Conservation (phyloP, 2,113 vertebrate species). For the Perca fluviatilis region DNA sequence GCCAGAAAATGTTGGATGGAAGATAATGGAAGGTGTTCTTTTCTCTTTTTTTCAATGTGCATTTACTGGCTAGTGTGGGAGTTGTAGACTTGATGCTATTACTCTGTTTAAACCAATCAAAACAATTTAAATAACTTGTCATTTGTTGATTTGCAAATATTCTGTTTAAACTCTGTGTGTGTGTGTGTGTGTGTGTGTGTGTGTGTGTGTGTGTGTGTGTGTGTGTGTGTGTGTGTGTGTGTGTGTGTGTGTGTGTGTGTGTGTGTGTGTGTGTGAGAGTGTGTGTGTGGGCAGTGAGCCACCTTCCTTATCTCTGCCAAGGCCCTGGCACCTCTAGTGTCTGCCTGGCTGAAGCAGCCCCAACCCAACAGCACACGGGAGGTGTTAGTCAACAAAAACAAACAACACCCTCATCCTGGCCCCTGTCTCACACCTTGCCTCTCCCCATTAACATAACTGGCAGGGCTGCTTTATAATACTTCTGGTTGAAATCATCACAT, state of each 20-base stretch:
- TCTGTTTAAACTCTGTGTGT: constrained; percentile 17
- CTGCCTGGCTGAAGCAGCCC: constrained; percentile 56
- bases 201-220: background rate
- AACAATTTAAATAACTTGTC: constrained; percentile 14
- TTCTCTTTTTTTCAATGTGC: constrained; percentile 10
- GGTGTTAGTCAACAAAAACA: constrained; percentile 73
- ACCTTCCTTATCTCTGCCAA: constrained; percentile 56
- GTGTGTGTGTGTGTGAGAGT: background rate
- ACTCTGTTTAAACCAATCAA: constrained; percentile 26
- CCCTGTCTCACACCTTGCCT: constrained; percentile 61
- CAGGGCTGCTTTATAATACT: constrained; percentile 58
- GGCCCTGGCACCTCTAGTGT: constrained; percentile 53
- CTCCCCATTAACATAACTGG: constrained; percentile 67
- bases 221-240: background rate
- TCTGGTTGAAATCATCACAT: constrained; percentile 71
- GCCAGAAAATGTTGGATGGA: constrained; percentile 7
- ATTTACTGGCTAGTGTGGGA: constrained; percentile 20
- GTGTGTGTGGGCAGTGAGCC: constrained; percentile 38
- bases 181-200: constrained; percentile 27
- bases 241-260: no score
- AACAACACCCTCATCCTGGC: constrained; percentile 54
- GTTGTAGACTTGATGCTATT: background rate
- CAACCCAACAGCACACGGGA: constrained; percentile 65
- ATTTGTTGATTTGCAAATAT: constrained; percentile 30
- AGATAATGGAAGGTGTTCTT: constrained; percentile 9